These are phyloP conservation scores for Berghia stephanieae DNA, from an alignment of 1,140 invertebrate genomes.

Conservation along the genomic window DNA sequence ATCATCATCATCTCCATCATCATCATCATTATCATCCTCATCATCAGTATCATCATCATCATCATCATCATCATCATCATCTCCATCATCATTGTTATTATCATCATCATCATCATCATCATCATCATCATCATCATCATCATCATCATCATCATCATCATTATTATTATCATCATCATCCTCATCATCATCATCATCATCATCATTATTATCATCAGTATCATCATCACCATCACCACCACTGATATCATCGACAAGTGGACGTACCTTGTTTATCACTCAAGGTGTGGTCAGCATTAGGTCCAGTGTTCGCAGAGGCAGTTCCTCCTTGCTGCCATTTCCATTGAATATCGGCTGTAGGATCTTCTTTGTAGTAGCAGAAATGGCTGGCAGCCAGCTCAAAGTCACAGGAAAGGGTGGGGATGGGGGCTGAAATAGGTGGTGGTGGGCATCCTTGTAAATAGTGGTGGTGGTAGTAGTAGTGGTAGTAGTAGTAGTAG, in stretches of 20 bases:
- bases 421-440: neutral
- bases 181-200: too few species aligned
- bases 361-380: conserved; percentile 80
- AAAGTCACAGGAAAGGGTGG: conserved; percentile 74
- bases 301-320: conserved; percentile 44
- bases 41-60: too few species aligned
- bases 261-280: conserved; percentile 47
- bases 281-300: conserved; percentile 57
- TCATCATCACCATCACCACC: too few species aligned
- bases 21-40: too few species aligned
- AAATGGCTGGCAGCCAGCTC: conserved; percentile 72
- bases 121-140: neutral
- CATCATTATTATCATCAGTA: too few species aligned
- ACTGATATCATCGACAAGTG: too few species aligned
- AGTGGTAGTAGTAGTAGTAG: too few species aligned
- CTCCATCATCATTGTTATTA: too few species aligned
- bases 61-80: too few species aligned
- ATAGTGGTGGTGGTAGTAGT: too few species aligned
- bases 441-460: neutral
- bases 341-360: conserved; percentile 65
- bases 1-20: conserved; percentile 6
- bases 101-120: too few species aligned
- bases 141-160: neutral
- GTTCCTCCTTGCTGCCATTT: conserved; percentile 42
- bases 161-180: neutral